Conservation (phyloP, 35 echinoderm and acorn worm species). For the Stichopus chloronotus region DNA sequence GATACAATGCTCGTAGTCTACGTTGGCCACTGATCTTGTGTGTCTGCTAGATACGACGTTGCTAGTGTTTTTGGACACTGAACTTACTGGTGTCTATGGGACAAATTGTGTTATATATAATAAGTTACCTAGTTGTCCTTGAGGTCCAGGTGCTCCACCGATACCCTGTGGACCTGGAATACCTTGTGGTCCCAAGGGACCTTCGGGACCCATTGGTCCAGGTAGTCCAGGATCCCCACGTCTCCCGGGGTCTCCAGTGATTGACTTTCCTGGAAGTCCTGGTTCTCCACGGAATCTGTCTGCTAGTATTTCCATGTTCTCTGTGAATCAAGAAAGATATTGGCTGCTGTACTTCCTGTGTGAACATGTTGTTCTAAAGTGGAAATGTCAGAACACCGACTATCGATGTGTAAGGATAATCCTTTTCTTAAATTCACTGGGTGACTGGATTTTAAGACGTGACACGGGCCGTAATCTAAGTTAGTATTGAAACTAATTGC, state of each 20-base stretch:
- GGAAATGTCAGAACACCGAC: neutral
- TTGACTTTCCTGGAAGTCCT: constrained; percentile 1
- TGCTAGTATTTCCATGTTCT: constrained; percentile 52
- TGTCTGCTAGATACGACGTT: too few species aligned
- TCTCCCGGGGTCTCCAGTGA: constrained; percentile 30
- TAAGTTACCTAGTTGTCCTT: constrained; percentile 31
- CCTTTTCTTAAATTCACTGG: too few species aligned
- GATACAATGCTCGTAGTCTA: too few species aligned
- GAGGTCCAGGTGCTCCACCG: constrained; percentile 12
- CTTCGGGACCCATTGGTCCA: constrained; percentile 6
- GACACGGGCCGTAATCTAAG: too few species aligned
- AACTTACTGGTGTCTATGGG: too few species aligned
- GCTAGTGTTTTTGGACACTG: too few species aligned
- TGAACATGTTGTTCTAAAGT: neutral
- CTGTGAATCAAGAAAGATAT: neutral
- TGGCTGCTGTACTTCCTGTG: neutral
- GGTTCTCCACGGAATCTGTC: constrained; percentile 19
- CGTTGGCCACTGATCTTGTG: too few species aligned
- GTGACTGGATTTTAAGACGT: too few species aligned
- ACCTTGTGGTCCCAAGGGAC: constrained; percentile 10
- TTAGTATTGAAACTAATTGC: too few species aligned
- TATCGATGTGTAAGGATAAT: neutral
- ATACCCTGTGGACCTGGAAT: constrained; percentile 22
- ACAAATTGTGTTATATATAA: too few species aligned
- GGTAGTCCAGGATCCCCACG: neutral